Evolutionary conservation across 2,113 vertebrate species (phyloP).

Genomic region (Esox niger): DNA sequence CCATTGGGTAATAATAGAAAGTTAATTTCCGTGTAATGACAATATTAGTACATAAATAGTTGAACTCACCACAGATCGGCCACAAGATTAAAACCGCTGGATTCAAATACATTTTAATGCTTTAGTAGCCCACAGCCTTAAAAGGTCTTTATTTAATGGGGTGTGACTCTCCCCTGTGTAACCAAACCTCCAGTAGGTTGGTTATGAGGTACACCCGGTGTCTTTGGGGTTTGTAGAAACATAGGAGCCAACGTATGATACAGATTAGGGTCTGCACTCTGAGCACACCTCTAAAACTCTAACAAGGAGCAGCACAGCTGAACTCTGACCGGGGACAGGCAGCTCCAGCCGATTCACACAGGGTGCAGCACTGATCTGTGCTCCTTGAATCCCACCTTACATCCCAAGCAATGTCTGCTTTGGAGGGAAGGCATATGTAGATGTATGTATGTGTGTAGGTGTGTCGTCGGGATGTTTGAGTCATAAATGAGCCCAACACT

Average conservation of each 20-base stretch:
- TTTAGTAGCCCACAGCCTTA: too few relatives aligned
- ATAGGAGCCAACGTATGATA: not conserved
- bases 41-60: too few relatives aligned
- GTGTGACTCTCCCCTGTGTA: not conserved
- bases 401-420: constrained; percentile 26
- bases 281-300: not conserved
- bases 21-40: too few relatives aligned
- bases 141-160: too few relatives aligned
- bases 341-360: constrained; percentile 27
- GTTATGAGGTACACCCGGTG: not conserved
- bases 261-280: not conserved
- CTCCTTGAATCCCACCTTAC: constrained; percentile 31
- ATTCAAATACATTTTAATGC: not conserved
- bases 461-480: constrained; percentile 15
- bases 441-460: not conserved
- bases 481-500: constrained; percentile 24
- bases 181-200: not conserved
- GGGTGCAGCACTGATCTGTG: constrained; percentile 33
- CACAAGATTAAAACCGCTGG: not conserved
- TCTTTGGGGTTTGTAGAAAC: not conserved
- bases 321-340: constrained; percentile 4
- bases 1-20: too few relatives aligned
- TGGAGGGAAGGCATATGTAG: too few relatives aligned
- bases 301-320: not conserved
- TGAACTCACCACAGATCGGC: not conserved